Base-by-base conservation (phyloP, 2,113 vertebrate genomes). In the Pica pica region DNA sequence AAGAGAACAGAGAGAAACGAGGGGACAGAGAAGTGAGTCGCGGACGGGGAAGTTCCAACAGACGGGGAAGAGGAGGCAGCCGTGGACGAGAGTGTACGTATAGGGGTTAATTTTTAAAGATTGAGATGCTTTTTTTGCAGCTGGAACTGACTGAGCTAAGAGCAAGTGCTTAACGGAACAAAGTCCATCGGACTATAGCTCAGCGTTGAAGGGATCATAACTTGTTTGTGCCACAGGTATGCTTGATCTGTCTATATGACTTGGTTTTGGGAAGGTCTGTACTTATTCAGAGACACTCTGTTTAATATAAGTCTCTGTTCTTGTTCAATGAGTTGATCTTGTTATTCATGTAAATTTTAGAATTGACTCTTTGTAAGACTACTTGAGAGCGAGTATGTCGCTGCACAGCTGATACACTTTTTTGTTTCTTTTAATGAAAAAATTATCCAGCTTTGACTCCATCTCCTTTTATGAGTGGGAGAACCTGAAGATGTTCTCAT, bases 1-100 rank as follows among this genome's bases (percentile, higher is more conserved):
- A 98, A 98, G 99, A 99, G 71, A 99, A 98, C 93, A 97, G 98
- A 97, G 98, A 99, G 94, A 99, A 99, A 97, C 98, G 98, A 97
- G 98, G 93, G 31, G 99, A 99, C 56, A 98, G 98, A 97, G 99
- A 99, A 96, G 79, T 90, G 69, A 99, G 97, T 95, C 99, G 98
- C 4, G 99, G 98, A 77, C 98, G 98, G 60, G 99, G 98, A 61
- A 98, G 91, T 41, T 98, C 98, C 94, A 99, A 59, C 97, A 98
- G 99, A 80, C 98, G 99, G 74, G 98, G 99, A 91, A 98, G 99
- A 97, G 99, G 97, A 83, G 97, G 98, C 93, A 99, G 90, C 95
- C 98, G 99, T 83, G 98, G 97, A 44, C 98, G 98, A 97, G 99
- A 99, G 90, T 98, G 99, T 99, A 97, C 27, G 98, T 97, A 82